These are phyloP conservation scores for Hydrozoanthus gracilis DNA, from an alignment of 92 coral and sea anemone genomes.

Conservation along the genomic window DNA sequence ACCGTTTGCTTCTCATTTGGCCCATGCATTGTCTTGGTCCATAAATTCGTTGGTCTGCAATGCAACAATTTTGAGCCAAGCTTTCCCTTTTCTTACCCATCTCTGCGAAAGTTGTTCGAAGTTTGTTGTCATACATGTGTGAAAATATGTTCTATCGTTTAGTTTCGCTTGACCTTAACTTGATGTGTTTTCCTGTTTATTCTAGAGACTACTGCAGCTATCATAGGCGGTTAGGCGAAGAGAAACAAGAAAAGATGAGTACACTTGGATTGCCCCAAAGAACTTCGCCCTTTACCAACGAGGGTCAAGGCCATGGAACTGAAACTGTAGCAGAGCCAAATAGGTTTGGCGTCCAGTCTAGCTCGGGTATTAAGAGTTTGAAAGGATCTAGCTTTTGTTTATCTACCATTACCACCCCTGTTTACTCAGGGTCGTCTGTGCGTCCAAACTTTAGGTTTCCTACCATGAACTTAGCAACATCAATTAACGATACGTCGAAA, in stretches of 20 bases:
- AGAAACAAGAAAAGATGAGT: background rate
- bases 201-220: conserved; percentile 16
- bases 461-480: conserved; percentile 11
- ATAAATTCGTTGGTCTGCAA: too few relatives aligned
- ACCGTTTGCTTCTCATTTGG: too few relatives aligned
- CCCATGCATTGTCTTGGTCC: too few relatives aligned
- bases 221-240: conserved; percentile 19
- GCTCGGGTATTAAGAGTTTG: background rate
- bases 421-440: background rate
- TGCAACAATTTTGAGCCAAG: too few relatives aligned
- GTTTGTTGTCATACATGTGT: too few relatives aligned
- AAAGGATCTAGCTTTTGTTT: conserved; percentile 4
- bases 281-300: background rate
- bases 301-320: background rate
- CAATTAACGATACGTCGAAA: background rate
- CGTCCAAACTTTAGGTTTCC: conserved; percentile 30
- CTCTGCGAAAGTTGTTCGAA: too few relatives aligned
- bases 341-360: background rate
- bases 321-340: background rate
- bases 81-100: too few relatives aligned
- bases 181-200: background rate
- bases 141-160: too few relatives aligned
- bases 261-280: background rate
- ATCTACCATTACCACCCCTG: conserved; percentile 3
- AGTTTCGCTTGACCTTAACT: background rate